These are phyloP conservation scores for Mechanitis messenoides DNA, from an alignment of 2,888 invertebrate species.

Conservation along the genomic window DNA sequence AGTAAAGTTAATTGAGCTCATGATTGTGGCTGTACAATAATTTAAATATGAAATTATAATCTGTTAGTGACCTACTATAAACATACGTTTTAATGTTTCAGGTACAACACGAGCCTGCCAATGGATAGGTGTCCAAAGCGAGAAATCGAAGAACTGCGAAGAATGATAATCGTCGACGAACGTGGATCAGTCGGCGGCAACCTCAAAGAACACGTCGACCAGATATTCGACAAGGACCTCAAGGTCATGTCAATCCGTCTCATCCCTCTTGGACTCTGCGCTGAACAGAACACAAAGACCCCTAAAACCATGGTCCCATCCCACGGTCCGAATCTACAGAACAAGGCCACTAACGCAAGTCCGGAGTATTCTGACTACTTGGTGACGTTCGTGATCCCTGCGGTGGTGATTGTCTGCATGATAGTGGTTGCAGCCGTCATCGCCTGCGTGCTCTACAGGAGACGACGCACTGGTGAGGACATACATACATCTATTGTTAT, in stretches of 20 bases:
- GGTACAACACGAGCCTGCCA: constrained; percentile 87
- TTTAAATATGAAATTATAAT: too few relatives aligned
- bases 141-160: constrained; percentile 84
- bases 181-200: constrained; percentile 50
- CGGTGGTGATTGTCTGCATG: constrained; percentile 91
- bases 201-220: constrained; percentile 76
- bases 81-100: constrained; percentile 32
- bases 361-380: constrained; percentile 75
- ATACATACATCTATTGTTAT: too few relatives aligned
- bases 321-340: constrained; percentile 47
- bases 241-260: constrained; percentile 80
- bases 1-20: too few relatives aligned
- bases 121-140: constrained; percentile 85
- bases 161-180: constrained; percentile 82
- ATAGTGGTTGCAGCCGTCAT: constrained; percentile 90
- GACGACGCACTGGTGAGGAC: constrained; percentile 85
- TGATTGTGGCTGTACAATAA: too few relatives aligned
- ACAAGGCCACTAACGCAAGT: constrained; percentile 46
- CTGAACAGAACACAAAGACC: constrained; percentile 62
- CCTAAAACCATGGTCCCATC: constrained; percentile 43
- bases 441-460: constrained; percentile 90
- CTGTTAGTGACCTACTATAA: neutral
- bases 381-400: constrained; percentile 91
- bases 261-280: constrained; percentile 78
- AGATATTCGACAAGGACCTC: constrained; percentile 83